Base-by-base conservation (phyloP, 2,888 invertebrate genomes). In the Lamproptera curius region DNA sequence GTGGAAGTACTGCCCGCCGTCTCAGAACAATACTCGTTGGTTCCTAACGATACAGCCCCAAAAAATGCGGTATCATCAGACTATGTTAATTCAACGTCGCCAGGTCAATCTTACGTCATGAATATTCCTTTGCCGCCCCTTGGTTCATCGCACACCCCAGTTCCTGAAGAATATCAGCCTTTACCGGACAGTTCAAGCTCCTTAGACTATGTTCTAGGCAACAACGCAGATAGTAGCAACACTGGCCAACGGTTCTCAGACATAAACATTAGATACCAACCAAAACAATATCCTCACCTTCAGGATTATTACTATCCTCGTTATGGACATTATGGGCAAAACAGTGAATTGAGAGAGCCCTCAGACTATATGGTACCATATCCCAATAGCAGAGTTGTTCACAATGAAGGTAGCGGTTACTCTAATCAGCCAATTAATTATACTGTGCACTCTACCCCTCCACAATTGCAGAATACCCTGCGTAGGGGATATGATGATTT, bases 151-250 rank as follows among this genome's bases (percentile, higher is more conserved):
- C 80, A 67, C 53, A 86, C 87, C 10, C 87, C 87, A 20, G 74
- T 86, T 2, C 86, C 87, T 14, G 85, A 86, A 57, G 86, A 87
- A 57, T 87, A 87, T 51, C 87, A 85, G 55, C 87, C 87, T 1
- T 54, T 87, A 20, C 87, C 85, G 13, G 85, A 86, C 50, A 87
- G 82, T 57, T 83, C 84, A 3, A 83, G 82, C 55, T 76, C 81
- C 31, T 62, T 79, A 36, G 82, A 81, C 55, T 81, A 75, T 60
- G 63, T 67, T 28, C 61, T 75, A 5, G 62, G 62, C 26, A 64
- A 56, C 43, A 73, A 69, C 49, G 53, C 68, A 16, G 78, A 77
- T 46, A 67, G 66, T 46, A 64, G 60, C 13, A 60, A 72, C 33
- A 54, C 56, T 23, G 66, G 65, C 17, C 65, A 63, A 17, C 61